These are phyloP conservation scores for Trisateles emortualis DNA, from an alignment of 2,888 invertebrate species.

Conservation along the genomic window DNA sequence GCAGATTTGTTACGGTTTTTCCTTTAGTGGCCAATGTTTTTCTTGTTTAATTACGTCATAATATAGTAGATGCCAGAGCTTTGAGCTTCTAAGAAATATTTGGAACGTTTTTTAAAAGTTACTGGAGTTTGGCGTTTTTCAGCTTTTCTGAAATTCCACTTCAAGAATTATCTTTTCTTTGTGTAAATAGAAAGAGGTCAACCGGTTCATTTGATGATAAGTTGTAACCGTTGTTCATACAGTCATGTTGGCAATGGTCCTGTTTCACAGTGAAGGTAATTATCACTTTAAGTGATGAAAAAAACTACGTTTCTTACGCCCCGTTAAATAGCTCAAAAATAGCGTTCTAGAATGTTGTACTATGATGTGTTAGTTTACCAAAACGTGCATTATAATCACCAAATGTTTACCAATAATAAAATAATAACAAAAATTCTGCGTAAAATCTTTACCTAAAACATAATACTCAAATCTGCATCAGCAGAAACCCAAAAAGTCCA, in stretches of 20 bases:
- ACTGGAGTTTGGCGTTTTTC: slow-evolving; percentile 28
- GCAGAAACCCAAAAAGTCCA: slow-evolving; percentile 19
- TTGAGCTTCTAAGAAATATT: too few species aligned
- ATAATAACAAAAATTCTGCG: background rate
- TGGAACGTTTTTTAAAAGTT: slow-evolving; percentile 42
- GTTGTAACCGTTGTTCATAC: too few species aligned
- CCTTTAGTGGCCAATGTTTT: slow-evolving; percentile 57
- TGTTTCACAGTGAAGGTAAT: too few species aligned
- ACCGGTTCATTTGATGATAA: too few species aligned
- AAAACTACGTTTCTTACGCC: too few species aligned
- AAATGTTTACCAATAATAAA: background rate
- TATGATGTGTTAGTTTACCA: background rate
- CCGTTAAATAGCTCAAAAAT: too few species aligned
- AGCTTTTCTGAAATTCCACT: too few species aligned
- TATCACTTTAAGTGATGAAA: too few species aligned
- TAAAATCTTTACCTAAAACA: slow-evolving; percentile 2
- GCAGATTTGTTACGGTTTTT: slow-evolving; percentile 73
- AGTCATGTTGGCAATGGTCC: too few species aligned
- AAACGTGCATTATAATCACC: background rate
- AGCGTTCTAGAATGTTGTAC: too few species aligned
- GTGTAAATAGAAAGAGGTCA: too few species aligned
- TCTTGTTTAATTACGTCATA: slow-evolving; percentile 73
- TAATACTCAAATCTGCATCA: slow-evolving; percentile 5
- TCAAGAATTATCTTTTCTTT: too few species aligned
- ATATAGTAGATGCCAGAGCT: slow-evolving; percentile 55